Evolutionary conservation across 2,888 invertebrate genomes (phyloP), one percentile per base, ranked within the genome.

Genomic region (Leucoma salicis): DNA sequence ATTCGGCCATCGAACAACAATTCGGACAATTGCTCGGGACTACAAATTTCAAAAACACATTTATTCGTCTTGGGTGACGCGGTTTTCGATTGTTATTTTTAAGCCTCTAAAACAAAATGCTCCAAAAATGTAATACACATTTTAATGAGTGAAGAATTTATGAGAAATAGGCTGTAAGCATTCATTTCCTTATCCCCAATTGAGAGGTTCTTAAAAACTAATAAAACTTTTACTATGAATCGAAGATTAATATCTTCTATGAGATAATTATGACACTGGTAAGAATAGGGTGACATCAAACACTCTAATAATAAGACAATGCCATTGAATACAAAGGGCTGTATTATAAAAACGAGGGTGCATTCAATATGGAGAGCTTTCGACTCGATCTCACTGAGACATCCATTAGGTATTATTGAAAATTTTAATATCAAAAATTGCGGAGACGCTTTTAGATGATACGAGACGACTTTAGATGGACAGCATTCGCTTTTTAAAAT

Each of bases 391-490:
- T 66, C 64, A 55, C 47, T 56, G 76, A 75, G 82, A 80, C 78
- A 84, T 89, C 89, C 90, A 90, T 90, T 90, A 90, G 89, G 78
- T 83, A 87, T 83, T 90, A 90, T 90, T 90, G 90, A 86, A 89
- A 84, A 87, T 90, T 90, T 88, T 88, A 90, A 90, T 90, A 90
- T 90, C 82, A 82, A 80, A 82, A 84, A 90, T 88, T 85, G 86
- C 81, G 49, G 64, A 59, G 27, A 25, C 40, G 13, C 33, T 38
- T 70, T 77, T 69, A 62, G 37, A 42, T 3, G 18, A n/a, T 3
- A 45, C 73, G 70, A 65, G 10, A 57, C 67, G 62, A 66, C 42
- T 32, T 37, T 25, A 2, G 8, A 25, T 25, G 3, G 6, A 16
- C 6, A 16, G 6, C 16, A 16, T n/a, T n/a, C n/a, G n/a, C n/a